Conservation (phyloP, 1,140 invertebrate genomes). For the Armadillidium nasatum region DNA sequence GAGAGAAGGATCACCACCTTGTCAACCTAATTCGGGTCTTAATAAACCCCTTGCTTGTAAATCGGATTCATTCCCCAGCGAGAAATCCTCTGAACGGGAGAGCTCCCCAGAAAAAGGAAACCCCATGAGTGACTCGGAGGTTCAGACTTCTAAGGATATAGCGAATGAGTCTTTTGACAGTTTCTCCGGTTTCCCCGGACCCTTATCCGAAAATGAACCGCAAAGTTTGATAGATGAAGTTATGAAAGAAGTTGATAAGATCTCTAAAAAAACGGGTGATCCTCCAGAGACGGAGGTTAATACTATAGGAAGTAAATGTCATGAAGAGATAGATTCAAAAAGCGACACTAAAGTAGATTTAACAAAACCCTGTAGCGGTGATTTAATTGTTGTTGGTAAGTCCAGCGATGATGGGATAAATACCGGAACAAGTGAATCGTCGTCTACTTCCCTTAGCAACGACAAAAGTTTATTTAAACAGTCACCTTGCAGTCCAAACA, state of each 20-base stretch:
- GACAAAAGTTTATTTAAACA: not conserved
- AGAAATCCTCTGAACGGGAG: conserved; percentile 4
- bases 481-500: conserved; percentile 16
- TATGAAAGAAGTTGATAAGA: conserved; percentile 45
- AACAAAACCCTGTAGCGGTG: conserved; percentile 5
- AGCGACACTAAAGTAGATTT: not conserved
- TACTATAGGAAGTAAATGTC: conserved; percentile 1
- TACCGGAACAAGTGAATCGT: conserved; percentile 1
- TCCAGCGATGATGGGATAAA: conserved; percentile 23
- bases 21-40: no score
- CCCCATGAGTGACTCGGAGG: conserved; percentile 19
- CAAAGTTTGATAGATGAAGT: conserved; percentile 40
- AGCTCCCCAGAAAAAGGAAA: not conserved
- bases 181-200: conserved; percentile 8
- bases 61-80: not conserved
- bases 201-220: conserved; percentile 20
- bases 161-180: not conserved
- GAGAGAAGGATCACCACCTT: not conserved
- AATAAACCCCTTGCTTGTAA: not conserved
- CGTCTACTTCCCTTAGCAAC: not conserved
- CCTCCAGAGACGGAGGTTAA: not conserved
- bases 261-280: conserved; percentile 23
- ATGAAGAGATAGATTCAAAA: not conserved
- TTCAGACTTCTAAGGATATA: not conserved
- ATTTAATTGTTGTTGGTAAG: not conserved